Conservation (phyloP, 2,113 vertebrate species). For the Ellobius talpinus region DNA sequence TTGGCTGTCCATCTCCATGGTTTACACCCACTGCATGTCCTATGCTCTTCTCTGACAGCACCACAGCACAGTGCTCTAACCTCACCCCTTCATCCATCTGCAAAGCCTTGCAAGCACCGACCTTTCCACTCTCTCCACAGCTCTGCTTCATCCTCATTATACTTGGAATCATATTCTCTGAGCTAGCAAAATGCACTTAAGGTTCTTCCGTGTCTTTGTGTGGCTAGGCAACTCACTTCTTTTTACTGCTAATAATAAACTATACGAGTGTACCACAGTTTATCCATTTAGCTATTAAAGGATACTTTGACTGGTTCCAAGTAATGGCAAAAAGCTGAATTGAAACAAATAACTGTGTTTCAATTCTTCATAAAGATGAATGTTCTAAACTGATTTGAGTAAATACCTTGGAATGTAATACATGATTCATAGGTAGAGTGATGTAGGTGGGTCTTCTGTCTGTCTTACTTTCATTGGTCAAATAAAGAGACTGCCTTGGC, state of each 20-base stretch:
- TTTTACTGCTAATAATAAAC: not conserved
- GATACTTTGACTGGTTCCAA: not conserved
- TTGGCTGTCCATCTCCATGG: not conserved
- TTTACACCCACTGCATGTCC: not conserved
- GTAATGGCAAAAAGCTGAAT: not conserved
- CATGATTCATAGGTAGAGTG: no score
- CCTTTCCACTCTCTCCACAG: not conserved
- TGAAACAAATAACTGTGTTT: not conserved
- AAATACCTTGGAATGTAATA: not conserved
- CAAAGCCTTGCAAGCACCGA: not conserved
- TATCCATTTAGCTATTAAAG: not conserved
- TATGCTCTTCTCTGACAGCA: not conserved
- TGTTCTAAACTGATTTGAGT: slow-evolving; percentile 7
- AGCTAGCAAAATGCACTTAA: not conserved
- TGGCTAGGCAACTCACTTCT: not conserved
- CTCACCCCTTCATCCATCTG: not conserved
- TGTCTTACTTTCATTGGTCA: no score
- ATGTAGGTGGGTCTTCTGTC: no score
- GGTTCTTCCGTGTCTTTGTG: not conserved
- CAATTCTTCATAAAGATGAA: not conserved
- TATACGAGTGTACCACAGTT: not conserved
- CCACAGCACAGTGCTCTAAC: not conserved
- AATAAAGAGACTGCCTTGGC: no score
- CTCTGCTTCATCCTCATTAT: not conserved
- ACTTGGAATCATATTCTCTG: not conserved